phyloP scores from a whole-genome alignment of 1,140 invertebrate species.

The Heliconius eleuchia region DNA sequence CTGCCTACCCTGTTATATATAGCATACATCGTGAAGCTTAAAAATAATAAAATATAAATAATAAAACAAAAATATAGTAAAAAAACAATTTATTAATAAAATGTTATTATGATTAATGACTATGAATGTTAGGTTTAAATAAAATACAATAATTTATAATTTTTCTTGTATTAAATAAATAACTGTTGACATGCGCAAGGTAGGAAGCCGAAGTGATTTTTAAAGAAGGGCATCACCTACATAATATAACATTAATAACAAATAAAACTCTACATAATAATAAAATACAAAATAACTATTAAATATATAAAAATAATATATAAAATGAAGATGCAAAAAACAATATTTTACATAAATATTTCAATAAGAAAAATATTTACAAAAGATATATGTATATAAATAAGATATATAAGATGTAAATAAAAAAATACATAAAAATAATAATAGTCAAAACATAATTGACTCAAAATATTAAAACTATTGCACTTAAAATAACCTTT shows the following conservation, averaged over 20 bases:
- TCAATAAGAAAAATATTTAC: constrained; percentile 73
- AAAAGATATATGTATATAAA: constrained; percentile 51
- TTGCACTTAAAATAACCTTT: constrained; percentile 60
- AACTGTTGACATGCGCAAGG: background rate
- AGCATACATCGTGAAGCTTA: background rate
- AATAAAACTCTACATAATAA: constrained; percentile 21
- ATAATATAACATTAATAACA: constrained; percentile 33
- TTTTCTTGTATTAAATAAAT: constrained; percentile 24
- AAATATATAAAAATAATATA: constrained; percentile 34
- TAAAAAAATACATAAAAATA: constrained; percentile 34
- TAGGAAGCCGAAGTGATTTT: constrained; percentile 28
- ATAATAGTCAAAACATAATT: constrained; percentile 48
- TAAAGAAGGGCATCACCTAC: constrained; percentile 38
- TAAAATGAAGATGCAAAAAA: constrained; percentile 56
- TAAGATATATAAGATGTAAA: background rate
- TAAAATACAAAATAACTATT: constrained; percentile 45
- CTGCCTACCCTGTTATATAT: background rate
- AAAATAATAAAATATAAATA: background rate
- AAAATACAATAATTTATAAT: constrained; percentile 28
- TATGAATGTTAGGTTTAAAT: constrained; percentile 32
- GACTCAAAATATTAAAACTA: constrained; percentile 57
- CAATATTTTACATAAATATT: constrained; percentile 66
- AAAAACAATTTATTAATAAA: constrained; percentile 22
- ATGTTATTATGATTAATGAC: constrained; percentile 26
- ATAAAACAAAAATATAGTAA: constrained; percentile 15